A percentile compares a stretch with the other conserved stretches of the same genome.
Evolutionary conservation across 2,888 invertebrate species (phyloP).

Genomic region (Atrina japonica): DNA sequence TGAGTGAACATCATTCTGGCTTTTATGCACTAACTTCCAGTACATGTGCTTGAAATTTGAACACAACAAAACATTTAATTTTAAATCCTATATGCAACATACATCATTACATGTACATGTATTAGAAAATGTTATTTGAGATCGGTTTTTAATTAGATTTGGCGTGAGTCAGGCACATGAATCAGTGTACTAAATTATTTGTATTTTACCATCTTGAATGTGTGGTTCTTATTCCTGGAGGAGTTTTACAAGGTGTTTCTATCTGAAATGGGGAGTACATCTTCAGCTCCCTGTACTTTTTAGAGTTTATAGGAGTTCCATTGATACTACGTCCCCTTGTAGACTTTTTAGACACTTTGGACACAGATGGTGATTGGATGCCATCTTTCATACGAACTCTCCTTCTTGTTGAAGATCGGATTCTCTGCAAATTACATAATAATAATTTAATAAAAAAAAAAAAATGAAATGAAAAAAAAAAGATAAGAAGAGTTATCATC

Average conservation of each 20-base stretch:
- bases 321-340: slow-evolving; percentile 13
- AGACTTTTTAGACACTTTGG: slow-evolving; percentile 18
- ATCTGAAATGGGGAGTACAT: slow-evolving; percentile 72
- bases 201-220: background rate
- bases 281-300: slow-evolving; percentile 52
- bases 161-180: too few species aligned
- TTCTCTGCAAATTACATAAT: slow-evolving; percentile 57
- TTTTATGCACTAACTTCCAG: too few species aligned
- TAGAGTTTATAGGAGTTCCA: background rate
- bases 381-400: slow-evolving; percentile 56
- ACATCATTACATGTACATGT: too few species aligned
- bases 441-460: background rate
- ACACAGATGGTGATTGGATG: slow-evolving; percentile 42
- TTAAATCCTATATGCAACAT: too few species aligned
- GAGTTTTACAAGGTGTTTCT: slow-evolving; percentile 57
- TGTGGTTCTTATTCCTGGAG: slow-evolving; percentile 30
- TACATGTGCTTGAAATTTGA: too few species aligned
- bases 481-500: too few species aligned
- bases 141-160: too few species aligned
- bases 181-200: background rate
- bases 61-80: too few species aligned
- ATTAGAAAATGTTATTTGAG: too few species aligned
- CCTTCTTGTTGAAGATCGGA: slow-evolving; percentile 63
- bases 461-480: background rate
- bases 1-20: too few species aligned